Evolutionary conservation across 2,113 vertebrate genomes (phyloP), one percentile per base, ranked within the genome.

Genomic region (Athene noctua): DNA sequence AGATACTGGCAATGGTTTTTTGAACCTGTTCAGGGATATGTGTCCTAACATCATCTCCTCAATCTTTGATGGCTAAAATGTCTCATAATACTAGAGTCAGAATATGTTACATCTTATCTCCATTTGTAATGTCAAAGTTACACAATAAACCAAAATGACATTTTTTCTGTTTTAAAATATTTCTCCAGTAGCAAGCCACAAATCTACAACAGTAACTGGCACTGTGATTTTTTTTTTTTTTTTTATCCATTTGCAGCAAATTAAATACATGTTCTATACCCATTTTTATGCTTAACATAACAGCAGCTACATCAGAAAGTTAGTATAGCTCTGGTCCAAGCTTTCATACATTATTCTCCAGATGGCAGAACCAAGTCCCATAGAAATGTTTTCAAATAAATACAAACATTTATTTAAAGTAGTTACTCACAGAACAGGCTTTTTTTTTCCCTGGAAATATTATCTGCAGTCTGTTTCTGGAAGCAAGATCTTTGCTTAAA

Each of bases 241-340:
- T 65, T 82, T 54, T 20, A 77, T 49, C 18, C 30, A 75, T 80
- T 85, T 95, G 36, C n/a, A 93, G 58, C 77, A 86, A 94, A 90
- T 86, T 86, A 92, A 90, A 77, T 80, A 75, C 9, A 11, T 61
- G 15, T 3, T 87, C 72, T 75, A 82, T 58, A 57, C 58, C 62
- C 20, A 83, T 38, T 92, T 94, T 86, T 92, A 90, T 38, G 42
- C 59, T 47, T 83, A 93, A 75, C 46, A 26, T 90, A 91, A 94
- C 6, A 6, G 42, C 67, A 80, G 42, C 23, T 86, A 67, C 58
- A 84, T 80, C n/a, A 92, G 90, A 93, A 95, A 84, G 20, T 78
- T 65, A 40, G 23, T 51, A 52, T 4, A 86, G 38, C 17, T 86
- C 59, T 86, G 25, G 34, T 66, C n/a, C 52, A 88, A 90, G 51